Evolutionary conservation across 2,888 invertebrate genomes (phyloP), one percentile per base, ranked within the genome.

Genomic region (Napeogenes inachia): DNA sequence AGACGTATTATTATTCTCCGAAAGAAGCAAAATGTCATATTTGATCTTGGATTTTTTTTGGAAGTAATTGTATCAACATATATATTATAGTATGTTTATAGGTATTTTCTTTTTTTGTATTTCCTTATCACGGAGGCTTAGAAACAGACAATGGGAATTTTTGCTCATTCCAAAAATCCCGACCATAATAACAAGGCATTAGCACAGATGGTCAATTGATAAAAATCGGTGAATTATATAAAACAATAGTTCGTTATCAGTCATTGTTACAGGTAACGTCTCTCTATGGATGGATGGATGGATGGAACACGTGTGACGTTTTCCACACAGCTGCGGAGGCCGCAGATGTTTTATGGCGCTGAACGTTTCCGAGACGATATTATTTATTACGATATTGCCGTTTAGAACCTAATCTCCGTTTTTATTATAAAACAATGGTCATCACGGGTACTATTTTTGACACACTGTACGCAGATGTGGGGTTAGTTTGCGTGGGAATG

Each of bases 391-490:
- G 80, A 87, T 86, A 88, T 87, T 87, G 84, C 87, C 82, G 84
- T 87, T 89, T 87, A 86, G 84, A 84, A 84, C 82, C 86, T 89
- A 89, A 90, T 89, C 88, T 85, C 75, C 82, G 77, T 80, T 87
- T 88, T 87, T 88, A 89, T 86, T 88, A 82, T 85, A 73, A 74
- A 88, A 90, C 90, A 90, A 90, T 90, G 88, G 88, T 81, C 87
- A 87, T 80, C 78, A 72, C 70, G 81, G 80, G 60, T 75, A 84
- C 75, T 84, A 83, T 85, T 89, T 86, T 84, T 78, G 86, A 84
- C 88, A 87, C 86, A 76, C 74, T 88, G 88, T 72, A 74, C 72
- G 75, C 89, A 89, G 87, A 79, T 89, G 89, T 82, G 79, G 77
- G 62, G 67, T 72, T 68, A 66, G 63, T 67, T 62, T 66, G 75